Evolutionary conservation across 2,113 vertebrate species (phyloP), one percentile per base, ranked within the genome.

Genomic region (Sturnus vulgaris): DNA sequence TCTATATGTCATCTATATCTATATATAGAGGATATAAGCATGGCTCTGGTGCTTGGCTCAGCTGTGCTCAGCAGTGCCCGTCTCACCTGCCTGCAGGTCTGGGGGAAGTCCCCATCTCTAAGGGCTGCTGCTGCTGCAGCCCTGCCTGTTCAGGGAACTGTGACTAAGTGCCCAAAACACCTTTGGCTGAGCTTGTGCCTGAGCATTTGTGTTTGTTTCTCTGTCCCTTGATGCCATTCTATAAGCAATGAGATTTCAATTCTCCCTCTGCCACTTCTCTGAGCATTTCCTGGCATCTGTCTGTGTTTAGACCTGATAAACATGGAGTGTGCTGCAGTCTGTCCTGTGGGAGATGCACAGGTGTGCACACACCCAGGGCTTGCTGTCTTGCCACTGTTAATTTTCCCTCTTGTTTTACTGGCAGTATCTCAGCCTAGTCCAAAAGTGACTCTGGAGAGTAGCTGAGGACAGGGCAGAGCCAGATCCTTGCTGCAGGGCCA

Each of bases 101-200:
- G 22, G 52, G 47, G 12, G 13, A 28, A 12, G 4, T 23, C 9
- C 28, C 42, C 4, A 19, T 5, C 15, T 17, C 46, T 2, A 0
- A 4, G 31, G 31, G 52, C 82, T 59, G 66, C 39, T 59, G 31
- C 49, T 81, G 57, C 60, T 66, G 20, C 15, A 25, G 27, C 5
- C 66, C 20, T 8, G 40, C 46, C 35, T 23, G 66, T 2, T 47
- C 91, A 40, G 22, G 35, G 40, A 56, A 7, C 23, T 19, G 37
- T 2, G 14, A 17, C 64, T 9, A 1, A 42, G 24, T 17, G 39
- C 64, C 68, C 5, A 0, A 4, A n/a, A 66, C 46, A 11, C 3
- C 37, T 53, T 23, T 42, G 28, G 28, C 24, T 76, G 37, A 73
- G n/a, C 37, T 68, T 44, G 22, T 70, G 46, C 68, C 55, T n/a